A percentile compares a stretch with the other conserved stretches of the same genome.
Evolutionary conservation across 1,140 invertebrate genomes (phyloP).

Genomic region (Drosophila erecta): DNA sequence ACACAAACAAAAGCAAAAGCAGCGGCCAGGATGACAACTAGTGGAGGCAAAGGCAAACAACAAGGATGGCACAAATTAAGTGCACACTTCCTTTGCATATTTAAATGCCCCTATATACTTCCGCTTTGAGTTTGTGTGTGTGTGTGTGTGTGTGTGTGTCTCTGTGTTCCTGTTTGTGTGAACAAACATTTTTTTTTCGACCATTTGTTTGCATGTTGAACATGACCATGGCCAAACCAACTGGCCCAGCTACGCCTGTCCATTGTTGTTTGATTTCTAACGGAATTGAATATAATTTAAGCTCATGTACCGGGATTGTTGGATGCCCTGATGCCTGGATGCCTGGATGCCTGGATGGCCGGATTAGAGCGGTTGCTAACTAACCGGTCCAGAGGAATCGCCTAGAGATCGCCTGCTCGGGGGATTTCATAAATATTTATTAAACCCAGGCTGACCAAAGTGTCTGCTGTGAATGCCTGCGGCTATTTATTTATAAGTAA

Average conservation of each 20-base stretch:
- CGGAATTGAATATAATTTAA: constrained; percentile 66
- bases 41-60: constrained; percentile 70
- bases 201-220: constrained; percentile 81
- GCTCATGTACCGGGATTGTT: constrained; percentile 18
- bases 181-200: constrained; percentile 75
- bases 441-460: constrained; percentile 40
- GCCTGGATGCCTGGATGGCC: not conserved
- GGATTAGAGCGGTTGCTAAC: constrained; percentile 35
- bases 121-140: constrained; percentile 62
- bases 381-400: constrained; percentile 21
- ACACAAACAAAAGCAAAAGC: constrained; percentile 58
- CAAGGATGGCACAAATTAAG: constrained; percentile 82
- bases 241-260: constrained; percentile 29
- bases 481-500: constrained; percentile 57
- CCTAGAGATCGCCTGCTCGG: constrained; percentile 23
- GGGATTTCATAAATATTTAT: constrained; percentile 61
- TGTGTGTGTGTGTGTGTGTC: constrained; percentile 28
- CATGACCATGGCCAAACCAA: constrained; percentile 56
- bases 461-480: constrained; percentile 52
- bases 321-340: constrained; percentile 1
- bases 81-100: constrained; percentile 82
- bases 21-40: constrained; percentile 48
- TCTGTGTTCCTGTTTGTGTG: constrained; percentile 43
- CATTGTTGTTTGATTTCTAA: constrained; percentile 81
- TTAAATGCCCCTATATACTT: constrained; percentile 83